phyloP scores from a whole-genome alignment of 2,888 invertebrate genomes.

The Microdon myrmicae region DNA sequence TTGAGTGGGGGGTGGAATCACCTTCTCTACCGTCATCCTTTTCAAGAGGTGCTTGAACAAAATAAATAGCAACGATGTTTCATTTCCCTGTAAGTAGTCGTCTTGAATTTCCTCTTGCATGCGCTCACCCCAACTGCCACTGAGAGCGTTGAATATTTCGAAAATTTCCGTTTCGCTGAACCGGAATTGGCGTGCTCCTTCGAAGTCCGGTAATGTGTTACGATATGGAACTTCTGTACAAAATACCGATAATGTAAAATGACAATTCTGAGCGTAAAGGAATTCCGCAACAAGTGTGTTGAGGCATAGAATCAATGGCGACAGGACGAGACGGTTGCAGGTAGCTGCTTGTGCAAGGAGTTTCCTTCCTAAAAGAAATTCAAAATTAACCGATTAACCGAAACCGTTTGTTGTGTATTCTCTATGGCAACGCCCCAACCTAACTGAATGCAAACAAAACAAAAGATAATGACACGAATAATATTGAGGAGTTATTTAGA shows the following conservation, averaged over 20 bases:
- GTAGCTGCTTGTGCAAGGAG: slow-evolving; percentile 55
- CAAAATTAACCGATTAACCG: neutral
- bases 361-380: slow-evolving; percentile 56
- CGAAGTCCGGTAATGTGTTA: slow-evolving; percentile 62
- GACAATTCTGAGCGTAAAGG: slow-evolving; percentile 64
- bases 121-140: slow-evolving; percentile 34
- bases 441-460: slow-evolving; percentile 33
- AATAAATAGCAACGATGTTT: slow-evolving; percentile 54
- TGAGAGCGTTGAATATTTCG: slow-evolving; percentile 59
- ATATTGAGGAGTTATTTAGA: neutral
- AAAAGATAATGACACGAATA: neutral
- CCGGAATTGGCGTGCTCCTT: slow-evolving; percentile 58
- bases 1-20: slow-evolving; percentile 14
- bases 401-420: slow-evolving; percentile 2
- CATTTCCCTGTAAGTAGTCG: slow-evolving; percentile 47
- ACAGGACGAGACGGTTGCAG: slow-evolving; percentile 56
- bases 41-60: slow-evolving; percentile 50
- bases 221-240: slow-evolving; percentile 64
- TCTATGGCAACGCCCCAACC: slow-evolving; percentile 20
- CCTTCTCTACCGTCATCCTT: neutral
- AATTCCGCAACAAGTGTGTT: slow-evolving; percentile 66
- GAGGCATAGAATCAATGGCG: slow-evolving; percentile 59
- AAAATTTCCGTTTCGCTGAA: slow-evolving; percentile 59
- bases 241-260: slow-evolving; percentile 64
- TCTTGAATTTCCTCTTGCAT: slow-evolving; percentile 42